phyloP scores from a whole-genome alignment of 2,888 invertebrate species.

The Stenurella melanura region DNA sequence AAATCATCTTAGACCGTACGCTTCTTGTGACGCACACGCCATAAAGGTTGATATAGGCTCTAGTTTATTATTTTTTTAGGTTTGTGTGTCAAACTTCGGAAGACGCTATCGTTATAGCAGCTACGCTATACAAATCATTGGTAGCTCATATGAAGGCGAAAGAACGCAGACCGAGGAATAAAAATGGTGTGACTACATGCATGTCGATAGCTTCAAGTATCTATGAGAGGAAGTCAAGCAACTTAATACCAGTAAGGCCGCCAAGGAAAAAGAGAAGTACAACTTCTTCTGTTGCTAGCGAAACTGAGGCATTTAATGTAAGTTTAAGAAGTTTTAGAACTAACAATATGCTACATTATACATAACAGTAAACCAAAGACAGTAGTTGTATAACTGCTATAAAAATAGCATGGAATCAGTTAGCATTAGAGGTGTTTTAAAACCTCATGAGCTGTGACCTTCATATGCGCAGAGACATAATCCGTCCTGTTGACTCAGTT shows the following conservation, averaged over 20 bases:
- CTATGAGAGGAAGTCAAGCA: constrained; percentile 55
- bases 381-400: too few relatives aligned
- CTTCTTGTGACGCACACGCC: too few relatives aligned
- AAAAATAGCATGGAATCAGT: too few relatives aligned
- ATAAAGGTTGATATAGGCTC: too few relatives aligned
- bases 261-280: constrained; percentile 85
- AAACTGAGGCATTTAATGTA: constrained; percentile 75
- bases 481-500: too few relatives aligned
- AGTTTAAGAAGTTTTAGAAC: constrained; percentile 38
- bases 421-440: too few relatives aligned
- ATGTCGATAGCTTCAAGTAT: constrained; percentile 83
- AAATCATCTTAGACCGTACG: too few relatives aligned
- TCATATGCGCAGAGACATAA: too few relatives aligned
- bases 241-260: constrained; percentile 79
- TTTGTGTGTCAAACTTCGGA: constrained; percentile 93
- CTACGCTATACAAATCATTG: constrained; percentile 91
- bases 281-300: constrained; percentile 78
- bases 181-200: constrained; percentile 86
- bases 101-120: constrained; percentile 93
- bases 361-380: too few relatives aligned
- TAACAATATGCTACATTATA: too few relatives aligned
- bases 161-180: constrained; percentile 80
- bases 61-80: constrained; percentile 48
- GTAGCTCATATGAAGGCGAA: constrained; percentile 86
- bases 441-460: too few relatives aligned